Evolutionary conservation across 2,888 invertebrate genomes (phyloP).

Genomic region (Ischnura elegans): DNA sequence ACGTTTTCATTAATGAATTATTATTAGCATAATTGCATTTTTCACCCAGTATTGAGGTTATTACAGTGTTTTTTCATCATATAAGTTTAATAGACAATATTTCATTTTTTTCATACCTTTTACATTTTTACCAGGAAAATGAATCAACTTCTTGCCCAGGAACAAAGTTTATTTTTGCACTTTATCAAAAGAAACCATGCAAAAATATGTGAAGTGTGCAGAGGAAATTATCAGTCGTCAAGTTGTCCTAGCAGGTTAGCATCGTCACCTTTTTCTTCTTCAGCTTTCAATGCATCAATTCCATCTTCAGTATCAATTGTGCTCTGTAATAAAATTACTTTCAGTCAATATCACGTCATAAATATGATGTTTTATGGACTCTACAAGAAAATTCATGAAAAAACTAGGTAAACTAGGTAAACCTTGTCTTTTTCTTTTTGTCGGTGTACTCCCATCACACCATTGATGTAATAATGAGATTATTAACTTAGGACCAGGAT

Average conservation of each 20-base stretch:
- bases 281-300: conserved; percentile 54
- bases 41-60: too few species aligned
- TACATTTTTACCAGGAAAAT: not conserved
- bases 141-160: not conserved
- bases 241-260: conserved; percentile 41
- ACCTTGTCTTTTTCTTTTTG: too few species aligned
- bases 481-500: too few species aligned
- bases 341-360: not conserved
- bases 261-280: conserved; percentile 29
- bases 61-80: too few species aligned
- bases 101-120: too few species aligned
- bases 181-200: not conserved
- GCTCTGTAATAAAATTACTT: not conserved
- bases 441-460: too few species aligned
- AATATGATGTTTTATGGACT: not conserved
- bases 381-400: not conserved
- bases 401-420: not conserved
- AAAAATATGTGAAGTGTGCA: not conserved
- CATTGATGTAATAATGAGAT: too few species aligned
- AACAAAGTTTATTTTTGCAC: not conserved
- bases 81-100: too few species aligned
- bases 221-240: conserved; percentile 28
- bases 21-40: too few species aligned
- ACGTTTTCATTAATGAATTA: too few species aligned
- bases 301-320: conserved; percentile 58